Evolutionary conservation across 1,140 invertebrate genomes (phyloP).

Genomic region (Propsilocerus akamusi): DNA sequence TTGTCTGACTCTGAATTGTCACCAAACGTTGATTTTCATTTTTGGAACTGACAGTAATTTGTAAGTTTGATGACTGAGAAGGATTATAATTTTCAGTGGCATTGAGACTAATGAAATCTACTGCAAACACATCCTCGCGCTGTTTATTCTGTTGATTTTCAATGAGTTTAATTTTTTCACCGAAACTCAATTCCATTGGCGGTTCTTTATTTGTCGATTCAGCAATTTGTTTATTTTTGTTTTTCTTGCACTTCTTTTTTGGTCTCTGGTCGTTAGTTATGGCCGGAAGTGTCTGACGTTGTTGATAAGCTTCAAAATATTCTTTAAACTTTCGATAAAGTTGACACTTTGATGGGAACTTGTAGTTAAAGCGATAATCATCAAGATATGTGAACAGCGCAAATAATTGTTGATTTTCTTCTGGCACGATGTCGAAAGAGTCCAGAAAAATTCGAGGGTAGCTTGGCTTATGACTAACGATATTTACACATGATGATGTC

Average conservation of each 20-base stretch:
- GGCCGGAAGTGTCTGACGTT: not conserved
- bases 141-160: no score
- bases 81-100: no score
- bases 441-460: not conserved
- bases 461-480: not conserved
- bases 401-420: not conserved
- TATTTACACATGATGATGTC: not conserved
- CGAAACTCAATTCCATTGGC: no score
- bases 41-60: no score
- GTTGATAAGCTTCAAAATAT: not conserved
- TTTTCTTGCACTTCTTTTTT: not conserved
- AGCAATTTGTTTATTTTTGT: not conserved
- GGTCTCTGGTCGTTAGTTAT: not conserved
- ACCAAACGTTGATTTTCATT: no score
- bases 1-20: no score
- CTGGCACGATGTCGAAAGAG: not conserved
- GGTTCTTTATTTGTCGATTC: not conserved
- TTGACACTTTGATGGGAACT: not conserved
- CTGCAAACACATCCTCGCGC: not conserved
- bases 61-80: not conserved
- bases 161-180: no score
- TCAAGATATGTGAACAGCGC: not conserved
- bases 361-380: not conserved
- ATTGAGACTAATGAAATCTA: no score
- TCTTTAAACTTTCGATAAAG: not conserved